These are phyloP conservation scores for Choloepus didactylus DNA, from an alignment of 2,797 vertebrate genomes.

Conservation along the genomic window DNA sequence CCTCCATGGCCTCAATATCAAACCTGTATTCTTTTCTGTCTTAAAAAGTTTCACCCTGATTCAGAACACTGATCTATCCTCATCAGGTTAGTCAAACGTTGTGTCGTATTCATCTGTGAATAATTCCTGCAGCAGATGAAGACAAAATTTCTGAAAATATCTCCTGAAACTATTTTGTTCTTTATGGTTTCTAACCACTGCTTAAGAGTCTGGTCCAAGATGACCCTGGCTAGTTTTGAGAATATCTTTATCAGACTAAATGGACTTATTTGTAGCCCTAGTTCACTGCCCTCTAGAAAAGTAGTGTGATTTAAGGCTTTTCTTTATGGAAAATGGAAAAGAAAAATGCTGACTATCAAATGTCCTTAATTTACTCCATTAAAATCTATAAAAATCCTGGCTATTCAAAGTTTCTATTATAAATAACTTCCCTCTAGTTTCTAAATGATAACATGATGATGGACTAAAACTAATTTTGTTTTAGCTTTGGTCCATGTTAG, in stretches of 20 bases:
- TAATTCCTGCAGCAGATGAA: constrained; percentile 38
- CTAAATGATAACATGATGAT: constrained; percentile 33
- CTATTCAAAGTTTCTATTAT: constrained; percentile 42
- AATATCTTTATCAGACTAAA: constrained; percentile 51
- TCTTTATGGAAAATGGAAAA: constrained; percentile 63
- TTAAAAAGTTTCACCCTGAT: background rate
- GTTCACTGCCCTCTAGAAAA: constrained; percentile 38
- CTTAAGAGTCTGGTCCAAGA: constrained; percentile 10
- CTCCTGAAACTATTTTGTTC: constrained; percentile 44
- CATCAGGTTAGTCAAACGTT: background rate
- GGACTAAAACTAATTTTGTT: constrained; percentile 1
- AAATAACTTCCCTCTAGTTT: constrained; percentile 44
- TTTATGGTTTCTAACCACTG: constrained; percentile 53
- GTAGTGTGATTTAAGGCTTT: constrained; percentile 24
- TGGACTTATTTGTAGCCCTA: constrained; percentile 58
- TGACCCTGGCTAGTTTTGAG: constrained; percentile 33
- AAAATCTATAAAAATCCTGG: constrained; percentile 45
- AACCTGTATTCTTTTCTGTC: background rate
- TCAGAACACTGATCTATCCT: background rate
- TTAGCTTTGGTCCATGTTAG: constrained; percentile 22
- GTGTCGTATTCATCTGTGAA: background rate
- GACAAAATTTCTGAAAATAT: constrained; percentile 22
- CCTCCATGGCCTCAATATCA: background rate
- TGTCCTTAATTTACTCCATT: constrained; percentile 45
- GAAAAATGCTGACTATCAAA: constrained; percentile 49